Base-by-base conservation (phyloP, 2,797 vertebrate species). In the Enteromius paludinosus region DNA sequence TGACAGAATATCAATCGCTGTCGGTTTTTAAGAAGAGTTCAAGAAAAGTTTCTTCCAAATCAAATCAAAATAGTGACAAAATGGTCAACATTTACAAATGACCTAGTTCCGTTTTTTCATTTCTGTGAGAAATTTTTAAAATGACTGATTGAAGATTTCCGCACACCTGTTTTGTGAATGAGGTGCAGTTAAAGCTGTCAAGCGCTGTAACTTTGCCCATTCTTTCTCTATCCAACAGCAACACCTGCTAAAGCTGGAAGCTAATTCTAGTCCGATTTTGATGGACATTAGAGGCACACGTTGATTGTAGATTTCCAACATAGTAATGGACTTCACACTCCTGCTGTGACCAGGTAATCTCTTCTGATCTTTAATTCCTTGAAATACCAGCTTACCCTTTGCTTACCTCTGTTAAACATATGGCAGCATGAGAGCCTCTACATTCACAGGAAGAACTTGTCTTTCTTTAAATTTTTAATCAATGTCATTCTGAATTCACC, bases 361-460 rank as follows among this genome's bases (percentile, higher is more conserved):
- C 68, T 69, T 74, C 64, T 73, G 83, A 83, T 72, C 86, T 83
- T 78, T 87, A 85, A 87, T 73, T 69, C 78, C 54, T 35, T 68
- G 20, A 75, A 83, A 77, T 81, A 75, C 79, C 68, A 80, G 82
- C 59, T 86, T 84, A 79, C 8, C 78, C 54, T 78, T 81, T 62
- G 2, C 41, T 47, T 68, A 28, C 15, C 45, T 52, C 68, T 7
- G 1, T 84, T 80, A 20, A 78, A 28, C 79, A 65, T 62, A 77
- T 76, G 66, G 45, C 38, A 82, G 41, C 15, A 38, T 11, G 33
- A 10, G 28, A 6, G 23, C n/a, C 2, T 20, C 20, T 28, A 14
- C 8, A 5, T 61, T 76, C 52, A 11, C 33, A 75, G 38, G 54
- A 35, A 35, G 54, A 30, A 33, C 70, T 72, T 23, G 33, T 52